Conservation (phyloP, 2,113 vertebrate genomes). For the Capreolus pygargus region DNA sequence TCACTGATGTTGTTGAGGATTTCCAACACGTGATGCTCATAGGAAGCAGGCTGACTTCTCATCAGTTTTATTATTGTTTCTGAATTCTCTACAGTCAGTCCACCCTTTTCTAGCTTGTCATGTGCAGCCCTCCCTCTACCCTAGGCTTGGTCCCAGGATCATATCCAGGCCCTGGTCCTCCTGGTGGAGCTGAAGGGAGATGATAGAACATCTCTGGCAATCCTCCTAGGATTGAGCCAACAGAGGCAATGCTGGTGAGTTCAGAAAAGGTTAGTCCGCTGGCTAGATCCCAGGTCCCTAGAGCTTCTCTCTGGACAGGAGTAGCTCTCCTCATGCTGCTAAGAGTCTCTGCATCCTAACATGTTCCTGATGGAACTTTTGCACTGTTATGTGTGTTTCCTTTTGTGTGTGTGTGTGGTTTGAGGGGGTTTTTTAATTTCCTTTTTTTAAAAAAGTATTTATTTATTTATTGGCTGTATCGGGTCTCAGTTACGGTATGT, state of each 20-base stretch:
- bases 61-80: not conserved
- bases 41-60: not conserved
- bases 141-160: not conserved
- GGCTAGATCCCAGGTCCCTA: not conserved
- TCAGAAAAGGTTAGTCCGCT: not conserved
- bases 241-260: not conserved
- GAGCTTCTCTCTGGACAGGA: not conserved
- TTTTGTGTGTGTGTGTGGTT: not conserved
- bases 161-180: not conserved
- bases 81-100: not conserved
- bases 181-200: not conserved
- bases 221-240: not conserved
- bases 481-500: not conserved
- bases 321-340: not conserved
- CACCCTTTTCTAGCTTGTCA: not conserved
- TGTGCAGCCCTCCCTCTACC: not conserved
- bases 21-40: not conserved
- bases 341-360: not conserved
- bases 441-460: not conserved
- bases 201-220: not conserved
- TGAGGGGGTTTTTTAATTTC: not conserved
- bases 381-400: not conserved
- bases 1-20: not conserved
- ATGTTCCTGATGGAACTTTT: not conserved
- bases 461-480: not conserved